These are phyloP conservation scores for Spilosoma lubricipeda DNA, from an alignment of 2,888 invertebrate species.

Conservation along the genomic window DNA sequence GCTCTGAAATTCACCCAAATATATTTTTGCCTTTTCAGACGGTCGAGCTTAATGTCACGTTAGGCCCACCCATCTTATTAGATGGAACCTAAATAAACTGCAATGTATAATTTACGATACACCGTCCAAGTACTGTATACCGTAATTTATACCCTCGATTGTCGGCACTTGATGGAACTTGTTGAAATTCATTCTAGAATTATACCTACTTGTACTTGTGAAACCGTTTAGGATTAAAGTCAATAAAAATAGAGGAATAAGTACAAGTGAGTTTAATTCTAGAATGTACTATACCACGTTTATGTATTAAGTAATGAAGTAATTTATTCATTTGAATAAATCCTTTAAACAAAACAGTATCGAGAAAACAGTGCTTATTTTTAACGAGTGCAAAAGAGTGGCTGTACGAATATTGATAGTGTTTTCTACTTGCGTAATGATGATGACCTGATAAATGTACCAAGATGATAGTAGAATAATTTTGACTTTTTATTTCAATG, in stretches of 20 bases:
- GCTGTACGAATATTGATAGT: not conserved
- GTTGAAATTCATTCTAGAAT: too few relatives aligned
- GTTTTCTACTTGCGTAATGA: too few relatives aligned
- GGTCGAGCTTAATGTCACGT: slow-evolving; percentile 12
- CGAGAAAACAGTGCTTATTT: not conserved
- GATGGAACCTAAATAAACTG: not conserved
- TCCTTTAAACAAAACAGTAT: not conserved
- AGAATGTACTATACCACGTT: not conserved
- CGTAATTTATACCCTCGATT: too few relatives aligned
- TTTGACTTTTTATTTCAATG: not conserved
- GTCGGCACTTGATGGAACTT: too few relatives aligned
- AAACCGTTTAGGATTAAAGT: too few relatives aligned
- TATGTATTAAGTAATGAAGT: not conserved
- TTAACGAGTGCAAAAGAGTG: not conserved
- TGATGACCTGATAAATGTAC: too few relatives aligned
- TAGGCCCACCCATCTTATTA: slow-evolving; percentile 9
- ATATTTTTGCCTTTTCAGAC: slow-evolving; percentile 10
- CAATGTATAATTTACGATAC: slow-evolving; percentile 5
- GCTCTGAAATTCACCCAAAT: not conserved
- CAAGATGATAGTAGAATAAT: too few relatives aligned
- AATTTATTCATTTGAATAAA: too few relatives aligned
- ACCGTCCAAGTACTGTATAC: not conserved
- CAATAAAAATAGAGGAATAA: too few relatives aligned
- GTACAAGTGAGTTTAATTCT: too few relatives aligned
- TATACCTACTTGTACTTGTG: too few relatives aligned